phyloP scores from a whole-genome alignment of 1,140 invertebrate genomes.

The Berghia stephanieae region DNA sequence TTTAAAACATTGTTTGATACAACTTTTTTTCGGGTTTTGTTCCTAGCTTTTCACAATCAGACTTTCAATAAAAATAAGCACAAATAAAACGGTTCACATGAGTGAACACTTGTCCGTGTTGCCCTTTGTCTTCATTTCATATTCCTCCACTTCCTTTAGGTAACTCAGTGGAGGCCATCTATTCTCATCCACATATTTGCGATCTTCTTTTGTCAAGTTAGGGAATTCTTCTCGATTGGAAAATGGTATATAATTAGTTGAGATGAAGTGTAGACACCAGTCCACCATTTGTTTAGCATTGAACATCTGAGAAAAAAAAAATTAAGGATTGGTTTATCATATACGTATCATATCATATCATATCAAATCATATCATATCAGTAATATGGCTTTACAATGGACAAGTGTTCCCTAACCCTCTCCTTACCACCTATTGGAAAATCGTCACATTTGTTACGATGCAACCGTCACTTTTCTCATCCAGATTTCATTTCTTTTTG shows the following conservation, averaged over 20 bases:
- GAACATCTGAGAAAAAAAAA: slow-evolving; percentile 47
- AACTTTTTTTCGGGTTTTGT: background rate
- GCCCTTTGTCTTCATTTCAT: slow-evolving; percentile 47
- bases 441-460: too few species aligned
- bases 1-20: background rate
- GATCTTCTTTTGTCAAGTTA: slow-evolving; percentile 45
- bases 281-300: slow-evolving; percentile 55
- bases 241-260: slow-evolving; percentile 57
- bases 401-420: too few species aligned
- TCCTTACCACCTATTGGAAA: too few species aligned
- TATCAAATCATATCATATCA: too few species aligned
- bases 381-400: too few species aligned
- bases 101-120: slow-evolving; percentile 46
- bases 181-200: slow-evolving; percentile 51
- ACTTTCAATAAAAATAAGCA: background rate
- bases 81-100: slow-evolving; percentile 42
- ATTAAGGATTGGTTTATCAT: slow-evolving; percentile 1
- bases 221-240: slow-evolving; percentile 50
- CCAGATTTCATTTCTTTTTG: too few species aligned
- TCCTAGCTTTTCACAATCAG: background rate
- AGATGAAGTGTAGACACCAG: slow-evolving; percentile 62
- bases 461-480: too few species aligned
- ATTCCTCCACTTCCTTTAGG: slow-evolving; percentile 54
- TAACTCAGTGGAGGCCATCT: slow-evolving; percentile 59
- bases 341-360: too few species aligned